Evolutionary conservation across 2,113 vertebrate genomes (phyloP), one percentile per base, ranked within the genome.

Genomic region (Mastomys natalensis): DNA sequence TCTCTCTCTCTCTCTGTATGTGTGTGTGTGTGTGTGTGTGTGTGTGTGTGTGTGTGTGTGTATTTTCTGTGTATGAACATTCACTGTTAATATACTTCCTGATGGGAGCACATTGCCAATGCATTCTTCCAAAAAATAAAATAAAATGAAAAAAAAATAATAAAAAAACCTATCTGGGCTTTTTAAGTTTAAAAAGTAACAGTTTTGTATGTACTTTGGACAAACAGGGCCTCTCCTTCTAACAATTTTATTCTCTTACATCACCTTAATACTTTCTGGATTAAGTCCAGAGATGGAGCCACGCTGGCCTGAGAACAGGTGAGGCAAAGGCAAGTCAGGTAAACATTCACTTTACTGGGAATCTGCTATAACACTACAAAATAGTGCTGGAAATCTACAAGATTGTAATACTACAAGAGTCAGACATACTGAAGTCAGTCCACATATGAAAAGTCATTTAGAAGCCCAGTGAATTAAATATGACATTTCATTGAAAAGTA

Each of bases 51-150:
- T 66, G 64, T 13, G 29, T 37, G 78, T 64, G 24, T 95, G n/a
- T 73, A 92, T 55, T 90, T 37, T 85, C 8, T 86, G 55, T 66
- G 60, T 91, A 64, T 5, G 64, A 92, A 85, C 34, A 85, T 85
- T 86, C 72, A 92, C 76, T 81, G 16, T 73, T 89, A 86, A 94
- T 92, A 7, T 43, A 87, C 74, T 92, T 95, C 55, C 77, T 82
- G 72, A 64, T 90, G 81, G 88, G 66, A 95, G 87, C 85, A 6
- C 93, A 77, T 95, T 94, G 81, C 76, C 77, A 90, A 82, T 92
- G 55, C 90, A 85, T 94, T 87, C 93, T 86, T 95, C 21, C 73
- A 95, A 93, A 95, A 84, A 73, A 95, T 19, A 21, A 58, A 58
- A 58, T 17, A 66, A 66, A 34, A 13, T 8, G 15, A n/a, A n/a